Conservation (phyloP, 2,113 vertebrate genomes). For the Charina bottae region DNA sequence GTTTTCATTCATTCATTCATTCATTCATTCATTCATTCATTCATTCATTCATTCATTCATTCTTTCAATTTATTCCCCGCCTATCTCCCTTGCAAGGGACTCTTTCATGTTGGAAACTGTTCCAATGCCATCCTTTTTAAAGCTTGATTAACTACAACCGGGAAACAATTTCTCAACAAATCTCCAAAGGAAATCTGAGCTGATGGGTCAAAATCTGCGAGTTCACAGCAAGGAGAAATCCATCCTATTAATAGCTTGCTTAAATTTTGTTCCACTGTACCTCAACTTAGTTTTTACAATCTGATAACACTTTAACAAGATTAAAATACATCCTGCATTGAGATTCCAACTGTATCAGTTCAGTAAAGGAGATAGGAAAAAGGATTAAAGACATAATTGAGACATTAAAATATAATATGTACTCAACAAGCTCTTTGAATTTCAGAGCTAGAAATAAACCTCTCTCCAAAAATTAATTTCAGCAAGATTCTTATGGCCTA, state of each 20-base stretch:
- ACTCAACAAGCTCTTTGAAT: neutral
- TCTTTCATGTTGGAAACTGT: neutral
- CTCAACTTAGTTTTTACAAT: neutral
- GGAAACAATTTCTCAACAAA: neutral
- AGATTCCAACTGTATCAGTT: neutral
- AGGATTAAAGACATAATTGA: conserved; percentile 17
- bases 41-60: too few relatives aligned
- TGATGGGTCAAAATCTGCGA: neutral
- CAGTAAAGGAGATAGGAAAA: conserved; percentile 2
- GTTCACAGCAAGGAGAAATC: neutral
- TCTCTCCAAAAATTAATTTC: conserved; percentile 41
- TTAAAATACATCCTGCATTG: neutral
- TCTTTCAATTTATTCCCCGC: too few relatives aligned
- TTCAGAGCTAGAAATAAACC: conserved; percentile 12
- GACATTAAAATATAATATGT: neutral
- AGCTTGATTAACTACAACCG: neutral
- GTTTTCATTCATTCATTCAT: too few relatives aligned
- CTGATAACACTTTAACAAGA: neutral
- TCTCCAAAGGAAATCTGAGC: neutral
- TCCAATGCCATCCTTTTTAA: neutral
- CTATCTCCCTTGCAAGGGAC: too few relatives aligned
- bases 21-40: too few relatives aligned
- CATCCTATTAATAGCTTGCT: neutral
- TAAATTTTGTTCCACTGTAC: neutral
- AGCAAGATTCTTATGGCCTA: conserved; percentile 32